These are phyloP conservation scores for Hybognathus amarus DNA, from an alignment of 2,797 vertebrate species.

Conservation along the genomic window DNA sequence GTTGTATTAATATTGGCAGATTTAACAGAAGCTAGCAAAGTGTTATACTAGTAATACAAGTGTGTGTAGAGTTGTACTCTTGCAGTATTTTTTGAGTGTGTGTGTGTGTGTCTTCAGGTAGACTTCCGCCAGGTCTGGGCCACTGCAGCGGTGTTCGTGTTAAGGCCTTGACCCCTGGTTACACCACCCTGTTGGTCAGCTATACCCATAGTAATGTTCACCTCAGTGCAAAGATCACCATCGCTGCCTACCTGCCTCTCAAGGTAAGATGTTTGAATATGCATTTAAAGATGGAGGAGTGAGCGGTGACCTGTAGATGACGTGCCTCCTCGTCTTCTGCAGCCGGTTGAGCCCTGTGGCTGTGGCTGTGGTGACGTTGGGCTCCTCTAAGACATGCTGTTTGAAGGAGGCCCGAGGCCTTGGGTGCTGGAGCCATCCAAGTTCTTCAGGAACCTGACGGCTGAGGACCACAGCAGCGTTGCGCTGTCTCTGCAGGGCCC, in stretches of 20 bases:
- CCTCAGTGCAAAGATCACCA: constrained; percentile 87
- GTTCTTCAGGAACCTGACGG: constrained; percentile 87
- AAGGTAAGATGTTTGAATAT: constrained; percentile 77
- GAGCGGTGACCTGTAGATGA: not conserved
- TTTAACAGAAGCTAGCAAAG: not conserved
- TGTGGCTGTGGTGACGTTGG: constrained; percentile 89
- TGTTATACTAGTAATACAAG: not conserved
- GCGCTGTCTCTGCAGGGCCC: constrained; percentile 76
- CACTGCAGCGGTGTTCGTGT: constrained; percentile 83
- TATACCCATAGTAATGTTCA: constrained; percentile 82
- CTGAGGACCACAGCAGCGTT: constrained; percentile 78
- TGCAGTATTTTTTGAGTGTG: not conserved
- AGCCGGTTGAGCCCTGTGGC: constrained; percentile 89
- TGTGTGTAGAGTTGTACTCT: not conserved
- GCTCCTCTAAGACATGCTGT: constrained; percentile 93
- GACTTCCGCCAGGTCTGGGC: constrained; percentile 71
- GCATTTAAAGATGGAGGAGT: not conserved
- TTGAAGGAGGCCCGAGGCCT: constrained; percentile 92
- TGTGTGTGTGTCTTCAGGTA: constrained; percentile 63
- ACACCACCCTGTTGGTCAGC: constrained; percentile 79
- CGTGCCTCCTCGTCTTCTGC: constrained; percentile 41
- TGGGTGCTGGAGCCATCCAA: constrained; percentile 96
- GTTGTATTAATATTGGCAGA: not conserved
- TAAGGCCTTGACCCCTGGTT: constrained; percentile 83
- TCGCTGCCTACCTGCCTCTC: constrained; percentile 87